Evolutionary conservation across 1,140 invertebrate genomes (phyloP).

Genomic region (Chrysoperla carnea): DNA sequence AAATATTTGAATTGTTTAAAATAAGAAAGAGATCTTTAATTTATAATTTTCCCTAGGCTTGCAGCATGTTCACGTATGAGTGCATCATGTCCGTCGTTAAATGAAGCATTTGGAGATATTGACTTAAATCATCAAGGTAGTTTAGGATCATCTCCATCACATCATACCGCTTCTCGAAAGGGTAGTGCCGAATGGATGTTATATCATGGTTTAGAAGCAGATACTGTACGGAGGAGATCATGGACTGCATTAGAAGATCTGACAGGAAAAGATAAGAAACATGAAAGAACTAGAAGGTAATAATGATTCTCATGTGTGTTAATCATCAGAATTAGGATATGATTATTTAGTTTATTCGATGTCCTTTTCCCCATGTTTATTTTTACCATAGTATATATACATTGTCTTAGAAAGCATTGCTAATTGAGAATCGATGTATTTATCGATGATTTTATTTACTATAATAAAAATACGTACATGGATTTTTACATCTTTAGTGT

Average conservation of each 20-base stretch:
- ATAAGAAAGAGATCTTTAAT: too few relatives aligned
- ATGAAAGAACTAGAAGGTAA: constrained; percentile 32
- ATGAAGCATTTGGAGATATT: constrained; percentile 30
- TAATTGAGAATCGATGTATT: too few relatives aligned
- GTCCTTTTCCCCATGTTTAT: neutral
- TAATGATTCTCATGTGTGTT: neutral
- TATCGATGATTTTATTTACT: too few relatives aligned
- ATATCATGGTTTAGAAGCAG: constrained; percentile 14
- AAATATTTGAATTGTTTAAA: too few relatives aligned
- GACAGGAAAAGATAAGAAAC: constrained; percentile 23
- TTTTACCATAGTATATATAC: constrained; percentile 3
- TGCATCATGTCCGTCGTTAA: constrained; percentile 56
- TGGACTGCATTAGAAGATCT: constrained; percentile 63
- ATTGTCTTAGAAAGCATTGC: neutral
- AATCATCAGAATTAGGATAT: neutral
- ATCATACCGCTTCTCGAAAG: constrained; percentile 24
- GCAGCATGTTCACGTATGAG: constrained; percentile 33
- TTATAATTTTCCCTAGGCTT: too few relatives aligned
- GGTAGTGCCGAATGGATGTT: constrained; percentile 31
- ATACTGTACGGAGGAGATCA: constrained; percentile 48
- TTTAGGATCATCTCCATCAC: constrained; percentile 20
- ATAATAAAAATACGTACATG: too few relatives aligned
- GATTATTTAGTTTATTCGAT: constrained; percentile 1
- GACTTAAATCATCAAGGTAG: constrained; percentile 26
- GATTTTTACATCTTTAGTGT: too few relatives aligned